Conservation (phyloP, 2,797 vertebrate species). For the Psittacula echo region DNA sequence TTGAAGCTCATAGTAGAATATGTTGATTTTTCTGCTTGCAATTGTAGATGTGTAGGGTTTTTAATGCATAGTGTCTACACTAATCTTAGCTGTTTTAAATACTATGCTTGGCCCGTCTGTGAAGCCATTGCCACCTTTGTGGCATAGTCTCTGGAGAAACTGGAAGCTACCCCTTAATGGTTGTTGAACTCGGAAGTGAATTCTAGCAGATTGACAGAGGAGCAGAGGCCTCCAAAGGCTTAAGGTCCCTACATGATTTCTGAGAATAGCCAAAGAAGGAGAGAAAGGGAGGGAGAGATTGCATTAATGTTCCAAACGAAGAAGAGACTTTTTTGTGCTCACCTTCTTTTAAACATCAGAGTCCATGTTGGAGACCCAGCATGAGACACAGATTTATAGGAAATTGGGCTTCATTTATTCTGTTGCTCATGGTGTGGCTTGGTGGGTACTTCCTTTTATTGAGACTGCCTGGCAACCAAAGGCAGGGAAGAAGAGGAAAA, state of each 20-base stretch:
- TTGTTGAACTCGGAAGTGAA: background rate
- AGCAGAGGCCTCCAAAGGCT: background rate
- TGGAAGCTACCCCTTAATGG: background rate
- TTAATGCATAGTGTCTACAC: background rate
- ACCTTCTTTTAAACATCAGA: background rate
- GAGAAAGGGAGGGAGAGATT: background rate
- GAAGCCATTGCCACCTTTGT: background rate
- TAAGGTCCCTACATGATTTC: background rate
- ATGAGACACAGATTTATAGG: background rate
- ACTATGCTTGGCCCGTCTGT: background rate
- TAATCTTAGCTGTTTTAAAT: background rate
- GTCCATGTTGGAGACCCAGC: background rate
- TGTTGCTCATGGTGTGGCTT: background rate
- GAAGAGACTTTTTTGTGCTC: background rate
- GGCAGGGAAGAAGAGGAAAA: fast-evolving
- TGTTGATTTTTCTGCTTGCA: background rate
- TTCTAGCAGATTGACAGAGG: background rate
- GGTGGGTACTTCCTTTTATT: background rate
- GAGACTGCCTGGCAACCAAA: background rate
- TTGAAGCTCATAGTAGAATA: background rate
- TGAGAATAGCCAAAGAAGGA: background rate
- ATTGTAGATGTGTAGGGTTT: background rate
- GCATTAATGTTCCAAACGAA: background rate
- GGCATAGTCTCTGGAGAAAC: background rate
- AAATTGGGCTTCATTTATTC: background rate